Conservation (phyloP, 2,888 invertebrate species). For the Pseudoips prasinana region DNA sequence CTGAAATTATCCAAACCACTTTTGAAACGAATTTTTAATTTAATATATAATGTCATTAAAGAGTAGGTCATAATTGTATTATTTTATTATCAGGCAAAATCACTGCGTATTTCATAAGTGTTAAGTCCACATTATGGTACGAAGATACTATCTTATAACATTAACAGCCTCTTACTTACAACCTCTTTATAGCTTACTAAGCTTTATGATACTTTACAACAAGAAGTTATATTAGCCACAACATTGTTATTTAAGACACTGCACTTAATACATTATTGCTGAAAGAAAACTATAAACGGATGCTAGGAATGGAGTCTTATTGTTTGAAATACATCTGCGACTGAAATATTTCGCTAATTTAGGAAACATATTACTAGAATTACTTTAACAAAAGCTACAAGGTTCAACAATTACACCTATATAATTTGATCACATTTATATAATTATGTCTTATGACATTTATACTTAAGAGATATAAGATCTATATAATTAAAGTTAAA, state of each 20-base stretch:
- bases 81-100: no score
- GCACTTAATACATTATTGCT: conserved; percentile 57
- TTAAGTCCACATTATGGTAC: no score
- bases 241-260: conserved; percentile 68
- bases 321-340: neutral
- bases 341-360: neutral
- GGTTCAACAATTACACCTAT: conserved; percentile 13
- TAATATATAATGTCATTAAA: no score
- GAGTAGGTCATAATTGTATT: no score
- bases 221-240: conserved; percentile 59
- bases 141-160: conserved; percentile 42
- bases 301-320: conserved; percentile 7
- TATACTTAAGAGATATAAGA: conserved; percentile 7
- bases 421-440: conserved; percentile 30
- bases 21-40: no score
- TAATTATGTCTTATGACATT: conserved; percentile 13
- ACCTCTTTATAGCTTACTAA: conserved; percentile 49
- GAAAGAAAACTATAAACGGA: conserved; percentile 22
- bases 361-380: conserved; percentile 2
- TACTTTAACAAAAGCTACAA: conserved; percentile 2
- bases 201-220: conserved; percentile 44
- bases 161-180: conserved; percentile 68
- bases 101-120: no score
- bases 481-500: conserved; percentile 17
- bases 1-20: no score